Evolutionary conservation across 2,888 invertebrate genomes (phyloP).

Genomic region (Melieria crassipennis): DNA sequence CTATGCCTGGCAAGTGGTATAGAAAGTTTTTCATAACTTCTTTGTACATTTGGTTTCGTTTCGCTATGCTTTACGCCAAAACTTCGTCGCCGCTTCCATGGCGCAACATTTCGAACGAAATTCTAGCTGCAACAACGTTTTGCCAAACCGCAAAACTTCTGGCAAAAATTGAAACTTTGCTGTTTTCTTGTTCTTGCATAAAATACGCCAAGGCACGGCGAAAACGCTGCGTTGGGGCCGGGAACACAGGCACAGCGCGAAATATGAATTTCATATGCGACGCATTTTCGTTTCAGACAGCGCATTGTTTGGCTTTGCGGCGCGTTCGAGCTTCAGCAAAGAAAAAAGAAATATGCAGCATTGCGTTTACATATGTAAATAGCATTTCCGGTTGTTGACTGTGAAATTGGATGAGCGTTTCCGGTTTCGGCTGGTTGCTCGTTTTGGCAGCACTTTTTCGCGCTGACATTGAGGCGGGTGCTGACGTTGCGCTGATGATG

Average conservation of each 20-base stretch:
- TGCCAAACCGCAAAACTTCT: constrained; percentile 31
- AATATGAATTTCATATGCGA: too few relatives aligned
- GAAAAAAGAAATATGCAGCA: constrained; percentile 2
- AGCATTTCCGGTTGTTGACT: constrained; percentile 33
- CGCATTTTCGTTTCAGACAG: too few relatives aligned
- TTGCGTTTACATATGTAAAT: constrained; percentile 24
- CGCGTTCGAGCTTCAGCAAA: neutral
- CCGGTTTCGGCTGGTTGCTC: constrained; percentile 7
- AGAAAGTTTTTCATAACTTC: constrained; percentile 32
- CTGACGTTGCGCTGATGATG: too few relatives aligned
- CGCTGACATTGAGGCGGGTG: too few relatives aligned
- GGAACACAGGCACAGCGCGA: too few relatives aligned
- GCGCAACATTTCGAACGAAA: neutral
- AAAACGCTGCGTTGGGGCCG: neutral
- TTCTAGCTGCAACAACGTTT: neutral
- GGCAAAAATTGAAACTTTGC: constrained; percentile 35
- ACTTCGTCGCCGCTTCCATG: too few relatives aligned
- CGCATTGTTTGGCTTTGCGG: neutral
- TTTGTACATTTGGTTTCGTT: constrained; percentile 18
- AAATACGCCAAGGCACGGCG: neutral
- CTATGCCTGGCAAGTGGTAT: constrained; percentile 6
- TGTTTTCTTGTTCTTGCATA: constrained; percentile 10
- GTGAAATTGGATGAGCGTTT: constrained; percentile 33
- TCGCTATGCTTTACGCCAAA: neutral
- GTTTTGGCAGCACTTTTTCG: too few relatives aligned